Base-by-base conservation (phyloP, 2,797 vertebrate genomes). In the Gallinago stenura region DNA sequence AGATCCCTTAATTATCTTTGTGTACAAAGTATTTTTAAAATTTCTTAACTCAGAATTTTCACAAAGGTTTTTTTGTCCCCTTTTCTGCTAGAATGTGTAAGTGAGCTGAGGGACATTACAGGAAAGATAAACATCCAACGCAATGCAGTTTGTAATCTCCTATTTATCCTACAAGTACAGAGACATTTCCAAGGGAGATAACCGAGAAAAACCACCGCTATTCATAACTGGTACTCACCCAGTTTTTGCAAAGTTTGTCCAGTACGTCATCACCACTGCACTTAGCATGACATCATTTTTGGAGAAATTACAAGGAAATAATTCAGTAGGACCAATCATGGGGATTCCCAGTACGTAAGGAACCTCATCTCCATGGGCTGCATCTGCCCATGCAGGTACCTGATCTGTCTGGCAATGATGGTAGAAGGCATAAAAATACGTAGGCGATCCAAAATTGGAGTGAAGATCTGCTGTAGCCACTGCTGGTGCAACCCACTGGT, bases 391-490 rank as follows among this genome's bases (percentile, higher is more conserved):
- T 1, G 99, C 99, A 64, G 99, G 99, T 87, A 99, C 99, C 98
- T 99, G 99, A 96, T 99, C 99, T 41, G 99, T 99, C 98, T 99
- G 99, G 98, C 99, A 99, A 98, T 99, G 99, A 97, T 99, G 99
- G 98, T 99, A 99, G 98, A 99, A 99, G 97, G 99, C 99, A 90
- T 99, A 99, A 96, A 99, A 99, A 97, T 99, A 99, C 0, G 99
- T 99, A 11, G 99, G 99, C 2, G 99, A 99, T 66, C 99, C 99
- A 92, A 99, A 99, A 97, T 99, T 99, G 10, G 99, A 99, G 98
- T 99, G 99, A 88, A 99, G 99, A 97, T 99, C 99, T 37, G 99
- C 99, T 35, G 99, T 99, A 62, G 99, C 99, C 37, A 99, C 98
- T 37, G 99, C 99, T 35, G 99, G 99, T 39, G 99, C 99, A 93